A percentile compares a stretch with the other conserved stretches of the same genome.
Evolutionary conservation across 2,797 vertebrate genomes (phyloP).

Genomic region (Enteromius unitaeniatus): DNA sequence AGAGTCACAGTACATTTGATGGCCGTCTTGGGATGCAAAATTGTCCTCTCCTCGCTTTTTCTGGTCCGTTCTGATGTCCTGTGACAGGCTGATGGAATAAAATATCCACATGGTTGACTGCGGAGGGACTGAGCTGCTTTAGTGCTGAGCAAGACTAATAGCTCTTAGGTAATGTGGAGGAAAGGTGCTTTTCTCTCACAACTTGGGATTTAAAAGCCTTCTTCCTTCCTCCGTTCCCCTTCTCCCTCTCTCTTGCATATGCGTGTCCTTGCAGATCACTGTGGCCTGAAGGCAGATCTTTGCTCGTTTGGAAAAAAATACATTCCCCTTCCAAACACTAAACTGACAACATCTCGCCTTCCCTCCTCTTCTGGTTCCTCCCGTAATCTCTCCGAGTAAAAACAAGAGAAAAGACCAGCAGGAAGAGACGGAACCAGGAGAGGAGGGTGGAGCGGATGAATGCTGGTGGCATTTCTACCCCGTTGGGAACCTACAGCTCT

Average conservation of each 20-base stretch:
- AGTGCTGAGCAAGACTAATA: constrained; percentile 40
- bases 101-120: constrained; percentile 49
- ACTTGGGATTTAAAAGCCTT: constrained; percentile 40
- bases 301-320: constrained; percentile 10
- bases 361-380: neutral
- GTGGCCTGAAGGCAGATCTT: constrained; percentile 64
- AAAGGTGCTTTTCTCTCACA: constrained; percentile 46
- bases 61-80: constrained; percentile 18
- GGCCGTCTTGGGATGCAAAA: constrained; percentile 7
- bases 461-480: constrained; percentile 75
- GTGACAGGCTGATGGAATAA: constrained; percentile 44
- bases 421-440: constrained; percentile 41
- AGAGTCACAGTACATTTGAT: neutral
- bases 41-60: constrained; percentile 19
- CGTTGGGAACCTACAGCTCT: constrained; percentile 69
- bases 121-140: constrained; percentile 42
- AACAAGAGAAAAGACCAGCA: neutral
- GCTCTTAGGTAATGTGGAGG: constrained; percentile 41
- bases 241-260: constrained; percentile 27
- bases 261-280: constrained; percentile 61
- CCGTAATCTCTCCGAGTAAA: constrained; percentile 14
- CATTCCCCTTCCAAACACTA: neutral
- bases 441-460: constrained; percentile 53
- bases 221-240: constrained; percentile 12
- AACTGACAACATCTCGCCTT: constrained; percentile 2